Percentiles rank a stretch among this genome's conserved stretches.
phyloP scores from a whole-genome alignment of 1,140 invertebrate genomes.

The Ceratina australensis region DNA sequence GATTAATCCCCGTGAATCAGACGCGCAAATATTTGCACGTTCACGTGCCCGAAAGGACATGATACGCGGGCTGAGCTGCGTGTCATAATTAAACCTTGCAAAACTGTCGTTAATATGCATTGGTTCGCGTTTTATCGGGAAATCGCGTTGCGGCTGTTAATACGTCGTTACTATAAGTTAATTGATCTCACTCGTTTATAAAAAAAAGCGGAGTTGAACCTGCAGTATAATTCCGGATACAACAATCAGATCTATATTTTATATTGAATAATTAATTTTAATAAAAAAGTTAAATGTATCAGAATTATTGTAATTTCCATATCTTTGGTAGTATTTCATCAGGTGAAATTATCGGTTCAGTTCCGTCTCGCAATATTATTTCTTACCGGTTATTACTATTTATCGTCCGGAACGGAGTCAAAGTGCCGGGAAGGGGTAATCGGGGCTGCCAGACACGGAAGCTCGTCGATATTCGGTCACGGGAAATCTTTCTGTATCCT shows the following conservation, averaged over 20 bases:
- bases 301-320: no score
- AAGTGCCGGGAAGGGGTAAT: not conserved
- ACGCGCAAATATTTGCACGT: constrained; percentile 38
- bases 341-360: no score
- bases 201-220: constrained; percentile 58
- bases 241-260: no score
- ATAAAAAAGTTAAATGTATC: no score
- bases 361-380: no score
- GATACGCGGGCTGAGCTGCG: not conserved
- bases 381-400: no score
- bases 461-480: not conserved
- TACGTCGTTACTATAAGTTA: no score
- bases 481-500: constrained; percentile 1
- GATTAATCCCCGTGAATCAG: not conserved
- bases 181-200: constrained; percentile 14
- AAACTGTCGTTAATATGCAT: constrained; percentile 12
- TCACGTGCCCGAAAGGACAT: not conserved
- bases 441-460: not conserved
- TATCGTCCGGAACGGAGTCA: not conserved
- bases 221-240: no score
- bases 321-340: no score
- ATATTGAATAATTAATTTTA: no score
- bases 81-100: constrained; percentile 34
- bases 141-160: not conserved
- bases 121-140: not conserved